Evolutionary conservation across 2,888 invertebrate genomes (phyloP).

Genomic region (Diloba caeruleocephala): DNA sequence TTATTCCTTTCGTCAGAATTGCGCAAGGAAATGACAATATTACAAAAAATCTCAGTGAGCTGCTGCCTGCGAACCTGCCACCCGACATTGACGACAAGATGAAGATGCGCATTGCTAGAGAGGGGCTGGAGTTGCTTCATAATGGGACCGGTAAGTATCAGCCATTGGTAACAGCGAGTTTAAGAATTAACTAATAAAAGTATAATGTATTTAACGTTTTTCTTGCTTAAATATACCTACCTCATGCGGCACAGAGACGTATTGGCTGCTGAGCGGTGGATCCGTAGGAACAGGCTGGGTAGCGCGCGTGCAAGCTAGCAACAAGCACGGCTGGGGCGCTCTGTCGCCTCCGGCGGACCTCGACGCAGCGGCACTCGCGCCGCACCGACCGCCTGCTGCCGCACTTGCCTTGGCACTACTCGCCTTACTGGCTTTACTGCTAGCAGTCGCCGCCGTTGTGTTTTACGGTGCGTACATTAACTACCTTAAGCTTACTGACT

Average conservation of each 20-base stretch:
- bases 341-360: constrained; percentile 91
- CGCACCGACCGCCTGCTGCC: constrained; percentile 81
- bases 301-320: constrained; percentile 93
- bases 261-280: constrained; percentile 93
- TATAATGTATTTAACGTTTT: too few species aligned
- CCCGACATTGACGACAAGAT: constrained; percentile 75
- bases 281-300: constrained; percentile 91
- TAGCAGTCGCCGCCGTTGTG: constrained; percentile 65
- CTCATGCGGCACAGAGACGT: too few species aligned
- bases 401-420: constrained; percentile 91
- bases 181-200: too few species aligned
- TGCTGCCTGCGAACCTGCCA: constrained; percentile 69
- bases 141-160: constrained; percentile 91
- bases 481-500: too few species aligned
- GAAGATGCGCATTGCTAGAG: constrained; percentile 80
- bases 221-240: too few species aligned
- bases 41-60: constrained; percentile 73
- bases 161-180: not conserved
- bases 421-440: constrained; percentile 78
- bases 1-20: constrained; percentile 20
- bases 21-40: constrained; percentile 77
- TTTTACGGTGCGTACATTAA: constrained; percentile 65
- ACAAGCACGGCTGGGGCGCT: constrained; percentile 94
- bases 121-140: constrained; percentile 90
- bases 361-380: constrained; percentile 62